Evolutionary conservation across 2,797 vertebrate species (phyloP).

Genomic region (Miichthys miiuy): DNA sequence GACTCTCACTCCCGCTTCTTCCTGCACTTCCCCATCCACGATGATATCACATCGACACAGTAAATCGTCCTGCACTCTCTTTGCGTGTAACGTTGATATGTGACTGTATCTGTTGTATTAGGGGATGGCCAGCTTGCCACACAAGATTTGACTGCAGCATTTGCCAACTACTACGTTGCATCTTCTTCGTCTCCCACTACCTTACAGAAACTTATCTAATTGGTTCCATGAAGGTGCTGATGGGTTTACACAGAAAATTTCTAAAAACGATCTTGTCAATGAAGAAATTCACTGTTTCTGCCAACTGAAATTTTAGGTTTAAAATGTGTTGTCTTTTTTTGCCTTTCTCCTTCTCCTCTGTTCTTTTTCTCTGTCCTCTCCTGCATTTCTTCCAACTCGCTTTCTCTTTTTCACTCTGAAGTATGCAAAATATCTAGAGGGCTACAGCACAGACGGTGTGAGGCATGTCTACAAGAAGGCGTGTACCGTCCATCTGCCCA

Average conservation of each 20-base stretch:
- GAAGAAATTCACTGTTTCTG: conserved; percentile 88
- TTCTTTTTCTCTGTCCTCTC: conserved; percentile 78
- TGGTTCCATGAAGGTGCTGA: conserved; percentile 99
- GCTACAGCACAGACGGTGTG: conserved; percentile 95
- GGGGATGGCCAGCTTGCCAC: conserved; percentile 99
- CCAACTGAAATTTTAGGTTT: conserved; percentile 79
- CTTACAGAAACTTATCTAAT: conserved; percentile 99
- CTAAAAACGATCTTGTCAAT: conserved; percentile 97
- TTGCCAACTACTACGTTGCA: conserved; percentile 99
- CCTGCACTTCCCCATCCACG: conserved; percentile 89
- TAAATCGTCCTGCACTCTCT: conserved; percentile 95
- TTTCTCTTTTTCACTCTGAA: conserved; percentile 91
- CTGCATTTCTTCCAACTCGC: conserved; percentile 75
- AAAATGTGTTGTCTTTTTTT: conserved; percentile 78
- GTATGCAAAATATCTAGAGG: conserved; percentile 99
- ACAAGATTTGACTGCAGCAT: conserved; percentile 99
- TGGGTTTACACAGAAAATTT: conserved; percentile 99
- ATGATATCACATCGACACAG: conserved; percentile 95
- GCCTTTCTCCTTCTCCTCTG: conserved; percentile 72
- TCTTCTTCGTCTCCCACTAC: conserved; percentile 99
- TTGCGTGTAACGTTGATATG: conserved; percentile 99
- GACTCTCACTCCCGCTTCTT: conserved; percentile 70
- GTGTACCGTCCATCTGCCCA: conserved; percentile 93
- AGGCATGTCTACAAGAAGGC: conserved; percentile 98
- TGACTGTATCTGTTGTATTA: conserved; percentile 99